Percentiles rank a stretch among this genome's conserved stretches.
Evolutionary conservation across 2,888 invertebrate species (phyloP).

Genomic region (Rotaria magnacalcarata): DNA sequence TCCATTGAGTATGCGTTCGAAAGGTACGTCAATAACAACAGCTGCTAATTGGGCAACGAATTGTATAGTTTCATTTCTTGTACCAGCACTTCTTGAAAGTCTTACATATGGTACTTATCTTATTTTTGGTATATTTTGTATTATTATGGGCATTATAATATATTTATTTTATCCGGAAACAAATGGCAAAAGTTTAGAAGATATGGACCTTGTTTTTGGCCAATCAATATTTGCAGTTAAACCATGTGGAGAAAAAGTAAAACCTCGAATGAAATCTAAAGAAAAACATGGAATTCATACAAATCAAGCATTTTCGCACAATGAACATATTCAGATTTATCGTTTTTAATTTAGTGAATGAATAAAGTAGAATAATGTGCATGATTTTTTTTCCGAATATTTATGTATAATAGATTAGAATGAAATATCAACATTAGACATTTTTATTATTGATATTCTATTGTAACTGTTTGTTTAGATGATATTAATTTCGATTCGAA

Average conservation of each 20-base stretch:
- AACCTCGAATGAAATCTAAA: background rate
- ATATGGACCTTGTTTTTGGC: slow-evolving; percentile 39
- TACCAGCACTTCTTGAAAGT: background rate
- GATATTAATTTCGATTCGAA: background rate
- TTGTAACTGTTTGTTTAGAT: too few species aligned
- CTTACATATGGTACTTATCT: background rate
- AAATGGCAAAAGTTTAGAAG: slow-evolving; percentile 16
- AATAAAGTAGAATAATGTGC: too few species aligned
- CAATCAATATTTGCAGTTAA: background rate
- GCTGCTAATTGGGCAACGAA: background rate
- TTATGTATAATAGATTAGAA: background rate
- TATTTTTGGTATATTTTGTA: background rate
- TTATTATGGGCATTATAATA: background rate
- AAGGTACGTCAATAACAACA: background rate
- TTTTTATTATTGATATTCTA: too few species aligned
- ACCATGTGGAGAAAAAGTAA: background rate
- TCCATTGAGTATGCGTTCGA: background rate
- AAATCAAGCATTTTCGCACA: background rate
- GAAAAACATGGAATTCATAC: background rate
- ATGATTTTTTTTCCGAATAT: background rate
- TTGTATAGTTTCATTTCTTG: background rate
- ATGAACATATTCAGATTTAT: background rate
- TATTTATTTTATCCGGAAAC: background rate
- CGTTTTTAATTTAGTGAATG: background rate
- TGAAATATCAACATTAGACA: too few species aligned